Conservation (phyloP, 1,140 invertebrate genomes). For the Papilio machaon region DNA sequence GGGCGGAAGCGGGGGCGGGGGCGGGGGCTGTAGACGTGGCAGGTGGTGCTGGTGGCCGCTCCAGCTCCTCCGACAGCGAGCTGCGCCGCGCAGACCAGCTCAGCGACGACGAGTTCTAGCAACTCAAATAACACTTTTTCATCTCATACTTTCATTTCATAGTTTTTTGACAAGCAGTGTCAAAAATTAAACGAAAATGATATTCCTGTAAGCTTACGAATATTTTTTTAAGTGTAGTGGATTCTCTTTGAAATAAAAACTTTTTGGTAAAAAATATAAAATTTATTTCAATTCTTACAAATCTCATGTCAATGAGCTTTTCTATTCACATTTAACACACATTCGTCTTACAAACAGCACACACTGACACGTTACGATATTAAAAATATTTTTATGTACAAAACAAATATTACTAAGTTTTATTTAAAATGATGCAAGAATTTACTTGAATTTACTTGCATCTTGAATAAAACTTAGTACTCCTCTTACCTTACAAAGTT, state of each 20-base stretch:
- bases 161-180: neutral
- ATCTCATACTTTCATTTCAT: neutral
- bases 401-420: neutral
- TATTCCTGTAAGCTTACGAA: neutral
- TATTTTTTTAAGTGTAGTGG: neutral
- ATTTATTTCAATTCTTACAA: conserved; percentile 48
- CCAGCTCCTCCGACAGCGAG: conserved; percentile 76
- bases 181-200: neutral
- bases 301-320: conserved; percentile 38
- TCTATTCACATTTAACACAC: neutral
- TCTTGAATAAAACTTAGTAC: neutral
- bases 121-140: neutral
- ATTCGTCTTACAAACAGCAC: neutral
- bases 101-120: conserved; percentile 77
- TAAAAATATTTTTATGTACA: conserved; percentile 4
- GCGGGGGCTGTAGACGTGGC: conserved; percentile 28
- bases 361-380: neutral
- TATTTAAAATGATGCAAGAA: neutral
- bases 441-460: neutral
- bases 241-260: neutral
- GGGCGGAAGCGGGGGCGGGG: conserved; percentile 25
- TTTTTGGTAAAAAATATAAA: conserved; percentile 38
- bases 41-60: conserved; percentile 37
- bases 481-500: neutral
- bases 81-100: conserved; percentile 63